Base-by-base conservation (phyloP, 2,113 vertebrate species). In the Delphinus delphis region DNA sequence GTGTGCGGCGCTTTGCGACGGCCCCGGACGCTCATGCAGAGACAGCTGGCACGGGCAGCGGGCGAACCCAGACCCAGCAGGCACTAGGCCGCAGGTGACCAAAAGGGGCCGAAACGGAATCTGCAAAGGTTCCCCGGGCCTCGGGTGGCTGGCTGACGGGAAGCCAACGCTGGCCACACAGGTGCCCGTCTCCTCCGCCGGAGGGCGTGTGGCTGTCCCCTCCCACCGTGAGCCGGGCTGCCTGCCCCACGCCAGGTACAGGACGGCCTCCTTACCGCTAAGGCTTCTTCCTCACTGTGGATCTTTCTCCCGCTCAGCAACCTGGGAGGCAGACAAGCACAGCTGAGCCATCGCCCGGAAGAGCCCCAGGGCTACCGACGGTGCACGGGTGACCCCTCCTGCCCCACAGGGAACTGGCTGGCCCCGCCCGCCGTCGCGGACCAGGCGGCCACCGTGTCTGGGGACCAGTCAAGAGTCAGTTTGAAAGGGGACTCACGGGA, bases 291-390 rank as follows among this genome's bases (percentile, higher is more conserved):
- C 98, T 99, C 99, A 31, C 99, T 99, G 97, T 97, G 99, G 98
- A 99, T 99, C 98, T 99, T 99, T 92, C 99, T 99, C 96, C 99
- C 99, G 0, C 99, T 99, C 97, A 99, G 98, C 60, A 99, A 98
- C 97, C 99, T 99, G 98, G 97, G 50, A 98, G 95, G 81, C 15
- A 97, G 91, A 33, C 1, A 84, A 5, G 83, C 3, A n/a, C 23
- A 8, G 6, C 53, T 31, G 23, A 55, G 41, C 7, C 5, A 4
- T 1, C 3, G 4, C 25, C 44, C 1, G 20, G 4, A n/a, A 23
- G 5, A 2, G 3, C 6, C 31, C 41, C 8, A 1, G 10, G 55
- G 47, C n/a, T 3, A 0, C 1, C 3, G 1, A 0, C 1, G 5
- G 50, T 0, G 20, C 31, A 5, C 36, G 1, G 55, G 63, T 1